A percentile compares a stretch with the other conserved stretches of the same genome.
These are phyloP conservation scores for Pomatostomus ruficeps DNA, from an alignment of 2,113 vertebrate species.

Conservation along the genomic window DNA sequence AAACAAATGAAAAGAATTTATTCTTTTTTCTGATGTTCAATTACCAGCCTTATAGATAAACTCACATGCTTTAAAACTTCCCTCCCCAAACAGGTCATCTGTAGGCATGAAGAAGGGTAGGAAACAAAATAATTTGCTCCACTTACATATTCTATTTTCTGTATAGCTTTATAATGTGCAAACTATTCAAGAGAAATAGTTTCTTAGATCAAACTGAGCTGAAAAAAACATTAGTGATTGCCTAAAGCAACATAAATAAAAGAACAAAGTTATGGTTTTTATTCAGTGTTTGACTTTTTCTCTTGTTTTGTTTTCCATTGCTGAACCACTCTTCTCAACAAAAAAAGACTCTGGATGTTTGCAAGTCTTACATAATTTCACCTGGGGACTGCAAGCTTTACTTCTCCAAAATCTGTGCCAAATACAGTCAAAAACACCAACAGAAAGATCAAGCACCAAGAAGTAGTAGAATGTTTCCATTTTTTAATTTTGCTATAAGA, in stretches of 20 bases:
- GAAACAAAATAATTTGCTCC: not conserved
- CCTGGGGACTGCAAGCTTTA: not conserved
- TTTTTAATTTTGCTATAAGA: not conserved
- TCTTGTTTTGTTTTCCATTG: constrained; percentile 12
- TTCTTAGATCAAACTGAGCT: constrained; percentile 29
- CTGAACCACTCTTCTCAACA: not conserved
- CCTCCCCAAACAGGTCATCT: not conserved
- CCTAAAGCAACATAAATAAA: constrained; percentile 55
- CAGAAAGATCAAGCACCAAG: not conserved
- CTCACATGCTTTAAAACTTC: not conserved
- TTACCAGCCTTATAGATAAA: not conserved
- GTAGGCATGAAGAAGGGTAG: not conserved
- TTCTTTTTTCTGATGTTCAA: not conserved
- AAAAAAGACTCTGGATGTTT: not conserved
- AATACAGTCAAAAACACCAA: not conserved
- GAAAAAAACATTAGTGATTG: constrained; percentile 26
- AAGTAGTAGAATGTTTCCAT: not conserved
- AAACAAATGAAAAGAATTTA: not conserved
- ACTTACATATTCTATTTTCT: constrained; percentile 15
- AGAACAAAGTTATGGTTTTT: not conserved
- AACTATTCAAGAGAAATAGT: constrained; percentile 37
- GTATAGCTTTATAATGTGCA: not conserved
- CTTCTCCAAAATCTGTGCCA: not conserved
- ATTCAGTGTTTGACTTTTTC: constrained; percentile 15
- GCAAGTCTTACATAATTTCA: not conserved